Evolutionary conservation across 2,888 invertebrate species (phyloP), one percentile per base, ranked within the genome.

Genomic region (Philereme transversata): DNA sequence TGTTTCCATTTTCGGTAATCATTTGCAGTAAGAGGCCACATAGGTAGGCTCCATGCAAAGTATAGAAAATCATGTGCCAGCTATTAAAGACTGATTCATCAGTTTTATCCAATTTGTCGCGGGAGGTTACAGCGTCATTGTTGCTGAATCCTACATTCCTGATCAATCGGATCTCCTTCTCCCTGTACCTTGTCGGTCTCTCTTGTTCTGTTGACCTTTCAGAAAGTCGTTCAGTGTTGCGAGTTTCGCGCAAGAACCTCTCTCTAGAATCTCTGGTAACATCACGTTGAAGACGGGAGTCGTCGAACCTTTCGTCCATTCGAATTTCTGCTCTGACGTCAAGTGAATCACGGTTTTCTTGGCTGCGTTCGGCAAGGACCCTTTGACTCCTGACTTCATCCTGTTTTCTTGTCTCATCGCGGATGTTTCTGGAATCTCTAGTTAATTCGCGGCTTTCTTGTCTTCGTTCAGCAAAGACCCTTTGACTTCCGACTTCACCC

Each of bases 51-150:
- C 73, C 85, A 76, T 90, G 90, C 53, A 90, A 48, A 9, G 82
- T 78, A 65, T 87, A 89, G 51, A 90, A 75, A n/a, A 86, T 47
- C 56, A 82, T 79, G 69, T 84, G 82, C 89, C 86, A 88, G 60
- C 75, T 82, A 41, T 71, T 67, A 7, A 40, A 51, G 34, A 65
- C 50, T 47, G 68, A 51, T 22, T 65, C 65, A 55, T 71, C 66
- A 7, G 65, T 35, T 9, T 70, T 52, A 10, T 57, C 49, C 35
- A 57, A 40, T 40, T 49, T 56, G 4, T 75, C 67, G 5, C 65
- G 71, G 53, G 62, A 46, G 9, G 45, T 65, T 51, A 59, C 36
- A 33, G 49, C n/a, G 10, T 70, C 68, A 7, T 57, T 38, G 34
- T 67, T 70, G 47, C 69, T 66, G 54, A 63, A 67, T 36, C 41